These are phyloP conservation scores for Apeira syringaria DNA, from an alignment of 2,888 invertebrate genomes.

Conservation along the genomic window DNA sequence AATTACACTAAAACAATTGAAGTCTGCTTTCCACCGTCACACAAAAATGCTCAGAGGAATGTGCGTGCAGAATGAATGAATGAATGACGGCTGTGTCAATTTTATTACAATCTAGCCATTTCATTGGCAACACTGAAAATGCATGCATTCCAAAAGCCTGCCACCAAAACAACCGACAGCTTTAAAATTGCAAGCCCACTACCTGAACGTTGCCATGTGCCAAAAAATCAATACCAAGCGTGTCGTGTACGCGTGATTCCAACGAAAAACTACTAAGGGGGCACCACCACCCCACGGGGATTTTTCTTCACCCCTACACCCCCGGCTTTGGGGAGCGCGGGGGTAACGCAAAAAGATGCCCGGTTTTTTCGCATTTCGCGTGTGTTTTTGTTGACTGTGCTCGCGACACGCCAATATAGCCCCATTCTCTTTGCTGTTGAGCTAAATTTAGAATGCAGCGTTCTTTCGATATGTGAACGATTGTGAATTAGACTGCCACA, in stretches of 20 bases:
- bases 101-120: too few species aligned
- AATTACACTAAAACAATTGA: too few species aligned
- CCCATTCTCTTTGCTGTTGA: conserved; percentile 25
- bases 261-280: conserved; percentile 78
- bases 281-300: conserved; percentile 51
- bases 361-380: conserved; percentile 68
- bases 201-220: conserved; percentile 73
- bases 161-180: conserved; percentile 10
- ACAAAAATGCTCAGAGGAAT: too few species aligned
- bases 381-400: conserved; percentile 72
- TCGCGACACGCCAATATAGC: conserved; percentile 31
- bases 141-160: not conserved
- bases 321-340: conserved; percentile 62
- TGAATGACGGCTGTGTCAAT: too few species aligned
- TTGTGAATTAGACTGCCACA: conserved; percentile 49
- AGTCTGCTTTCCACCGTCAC: too few species aligned
- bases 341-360: conserved; percentile 77
- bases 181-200: conserved; percentile 48
- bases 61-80: too few species aligned
- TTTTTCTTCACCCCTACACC: conserved; percentile 68
- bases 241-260: conserved; percentile 80
- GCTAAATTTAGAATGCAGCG: conserved; percentile 32
- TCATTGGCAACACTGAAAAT: not conserved
- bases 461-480: conserved; percentile 61
- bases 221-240: conserved; percentile 77